These are phyloP conservation scores for Clarias magur DNA, from an alignment of 2,113 vertebrate species.

Conservation along the genomic window DNA sequence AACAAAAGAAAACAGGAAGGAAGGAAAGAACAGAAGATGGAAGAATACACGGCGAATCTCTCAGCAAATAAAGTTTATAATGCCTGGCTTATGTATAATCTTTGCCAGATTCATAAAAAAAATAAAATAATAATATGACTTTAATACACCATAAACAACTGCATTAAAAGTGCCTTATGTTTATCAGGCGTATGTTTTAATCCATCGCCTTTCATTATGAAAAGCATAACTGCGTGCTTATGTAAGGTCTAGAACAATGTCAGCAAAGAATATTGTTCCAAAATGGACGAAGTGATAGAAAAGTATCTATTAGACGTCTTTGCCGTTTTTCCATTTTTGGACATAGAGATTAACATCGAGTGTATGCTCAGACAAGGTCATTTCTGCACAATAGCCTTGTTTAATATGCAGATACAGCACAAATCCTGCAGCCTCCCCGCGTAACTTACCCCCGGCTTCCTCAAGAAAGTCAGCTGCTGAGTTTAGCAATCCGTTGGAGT, in stretches of 20 bases:
- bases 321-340: background rate
- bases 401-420: conserved; percentile 2
- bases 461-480: conserved; percentile 27
- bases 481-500: background rate
- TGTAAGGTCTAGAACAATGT: conserved; percentile 9
- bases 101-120: background rate
- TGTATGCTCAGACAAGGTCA: background rate
- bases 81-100: background rate
- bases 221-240: conserved; percentile 17
- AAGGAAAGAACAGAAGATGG: background rate
- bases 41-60: background rate
- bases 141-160: background rate
- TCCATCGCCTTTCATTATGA: background rate
- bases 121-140: background rate
- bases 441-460: conserved; percentile 8
- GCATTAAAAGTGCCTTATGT: background rate
- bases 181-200: background rate
- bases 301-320: background rate
- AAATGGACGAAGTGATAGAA: conserved; percentile 3
- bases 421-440: background rate
- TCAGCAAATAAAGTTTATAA: background rate
- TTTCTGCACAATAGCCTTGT: background rate
- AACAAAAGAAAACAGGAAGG: background rate
- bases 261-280: conserved; percentile 3
- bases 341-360: background rate